Conservation (phyloP, 2,888 invertebrate species). For the Nemurella pictetii region DNA sequence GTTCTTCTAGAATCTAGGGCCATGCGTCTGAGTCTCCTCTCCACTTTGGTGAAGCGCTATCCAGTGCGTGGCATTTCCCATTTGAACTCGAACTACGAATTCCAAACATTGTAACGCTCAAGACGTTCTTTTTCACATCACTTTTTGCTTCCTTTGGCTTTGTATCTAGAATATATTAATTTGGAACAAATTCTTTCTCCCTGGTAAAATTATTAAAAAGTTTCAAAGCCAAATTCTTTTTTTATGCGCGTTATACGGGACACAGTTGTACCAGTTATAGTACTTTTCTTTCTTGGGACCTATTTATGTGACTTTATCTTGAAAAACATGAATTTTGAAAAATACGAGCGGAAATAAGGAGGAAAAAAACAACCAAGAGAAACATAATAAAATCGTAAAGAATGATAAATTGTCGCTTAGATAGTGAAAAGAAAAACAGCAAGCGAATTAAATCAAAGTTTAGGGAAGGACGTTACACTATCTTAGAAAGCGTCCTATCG, state of each 20-base stretch:
- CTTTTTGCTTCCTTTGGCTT: not conserved
- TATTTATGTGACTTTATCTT: slow-evolving; percentile 2
- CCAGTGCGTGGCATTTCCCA: not conserved
- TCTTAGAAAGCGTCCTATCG: not conserved
- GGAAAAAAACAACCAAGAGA: not conserved
- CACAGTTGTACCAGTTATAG: not conserved
- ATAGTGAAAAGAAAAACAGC: slow-evolving; percentile 29
- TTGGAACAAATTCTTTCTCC: not conserved
- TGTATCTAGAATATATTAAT: not conserved
- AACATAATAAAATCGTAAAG: slow-evolving; percentile 23
- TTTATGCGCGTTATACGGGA: not conserved
- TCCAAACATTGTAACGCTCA: not conserved
- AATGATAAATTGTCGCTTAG: slow-evolving; percentile 19
- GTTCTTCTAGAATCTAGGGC: too few relatives aligned
- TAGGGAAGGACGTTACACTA: not conserved
- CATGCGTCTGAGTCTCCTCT: not conserved
- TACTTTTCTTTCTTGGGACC: not conserved
- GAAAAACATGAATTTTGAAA: not conserved
- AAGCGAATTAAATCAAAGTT: slow-evolving; percentile 26
- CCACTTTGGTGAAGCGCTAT: not conserved
- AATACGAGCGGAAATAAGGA: slow-evolving; percentile 21
- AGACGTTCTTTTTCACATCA: not conserved
- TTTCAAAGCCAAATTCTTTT: not conserved
- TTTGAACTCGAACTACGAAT: not conserved
- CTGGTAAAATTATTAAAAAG: not conserved